Evolutionary conservation across 2,888 invertebrate species (phyloP), one percentile per base, ranked within the genome.

Genomic region (Iphiclides podalirius): DNA sequence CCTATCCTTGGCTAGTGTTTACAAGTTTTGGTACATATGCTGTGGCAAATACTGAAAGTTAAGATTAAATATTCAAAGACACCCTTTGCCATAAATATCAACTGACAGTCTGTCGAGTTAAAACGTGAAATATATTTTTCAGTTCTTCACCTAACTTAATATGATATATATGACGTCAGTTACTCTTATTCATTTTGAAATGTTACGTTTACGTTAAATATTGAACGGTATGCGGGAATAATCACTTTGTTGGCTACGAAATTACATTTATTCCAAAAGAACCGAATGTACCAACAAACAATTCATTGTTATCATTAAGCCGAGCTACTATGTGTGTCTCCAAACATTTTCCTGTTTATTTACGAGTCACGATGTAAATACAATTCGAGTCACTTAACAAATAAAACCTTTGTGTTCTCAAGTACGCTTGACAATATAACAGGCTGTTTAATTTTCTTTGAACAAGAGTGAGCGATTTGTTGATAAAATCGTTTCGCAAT

Each of bases 331-430:
- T 31, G 31, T 31, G 31, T 49, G 39, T 44, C 20, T 11, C 38
- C 23, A 35, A 43, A 48, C 43, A 43, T 33, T 49, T 39, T 49
- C 39, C 38, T 49, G 43, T 39, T 44, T 44, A 39, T 44, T 38
- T 17, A 43, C 43, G 26, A 44, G 43, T 39, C 34, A 39, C n/a
- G 34, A 44, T 35, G 39, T 44, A 43, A 44, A 49, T 49, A 49
- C 43, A 26, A 39, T 39, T 38, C 42, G 26, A 34, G 38, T 34
- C 37, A 34, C 43, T 49, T 35, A 39, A 43, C 49, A 44, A 49
- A 49, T 49, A 49, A 49, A 44, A 44, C 49, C 49, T 49, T 44
- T 49, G 39, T 44, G 17, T 44, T 35, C 20, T 38, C 17, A 39
- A 39, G 16, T 41, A 38, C 26, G 14, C 33, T 44, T 26, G 12